A percentile compares a stretch with the other conserved stretches of the same genome.
Conservation (phyloP, 2,113 vertebrate species). For the Malurus elegans region DNA sequence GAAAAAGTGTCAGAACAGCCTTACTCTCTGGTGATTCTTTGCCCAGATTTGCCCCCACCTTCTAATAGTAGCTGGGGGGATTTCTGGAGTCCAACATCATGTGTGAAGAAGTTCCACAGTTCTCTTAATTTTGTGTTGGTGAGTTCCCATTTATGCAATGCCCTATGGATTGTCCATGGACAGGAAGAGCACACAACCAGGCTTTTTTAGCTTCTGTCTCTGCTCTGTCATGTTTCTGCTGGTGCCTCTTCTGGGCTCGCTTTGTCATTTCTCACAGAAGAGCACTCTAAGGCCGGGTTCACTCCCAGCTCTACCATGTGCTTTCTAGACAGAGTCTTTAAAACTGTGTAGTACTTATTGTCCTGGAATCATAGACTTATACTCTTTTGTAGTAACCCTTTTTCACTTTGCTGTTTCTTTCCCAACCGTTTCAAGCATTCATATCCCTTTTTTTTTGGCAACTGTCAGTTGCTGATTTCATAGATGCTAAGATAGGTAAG, state of each 20-base stretch:
- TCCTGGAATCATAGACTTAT: not conserved
- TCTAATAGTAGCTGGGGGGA: not conserved
- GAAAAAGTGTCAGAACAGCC: not conserved
- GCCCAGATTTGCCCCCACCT: not conserved
- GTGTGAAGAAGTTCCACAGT: not conserved
- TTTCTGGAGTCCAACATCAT: not conserved
- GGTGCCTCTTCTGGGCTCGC: not conserved
- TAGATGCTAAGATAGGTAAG: not conserved
- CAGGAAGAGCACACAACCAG: not conserved
- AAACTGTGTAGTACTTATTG: not conserved
- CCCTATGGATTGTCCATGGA: not conserved
- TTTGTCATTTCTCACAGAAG: not conserved
- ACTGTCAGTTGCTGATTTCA: not conserved
- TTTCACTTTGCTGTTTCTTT: not conserved
- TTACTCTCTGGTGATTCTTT: rapidly evolving
- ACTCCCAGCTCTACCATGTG: not conserved
- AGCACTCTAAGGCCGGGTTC: not conserved
- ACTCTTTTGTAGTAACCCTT: not conserved
- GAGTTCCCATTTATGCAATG: rapidly evolving
- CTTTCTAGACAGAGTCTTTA: not conserved
- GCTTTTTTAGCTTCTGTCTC: not conserved
- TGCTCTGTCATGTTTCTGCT: not conserved
- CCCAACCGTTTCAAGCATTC: not conserved
- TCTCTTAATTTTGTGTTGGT: not conserved
- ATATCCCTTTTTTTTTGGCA: not conserved